Base-by-base conservation (phyloP, 2,113 vertebrate species). In the Mesitornis unicolor region DNA sequence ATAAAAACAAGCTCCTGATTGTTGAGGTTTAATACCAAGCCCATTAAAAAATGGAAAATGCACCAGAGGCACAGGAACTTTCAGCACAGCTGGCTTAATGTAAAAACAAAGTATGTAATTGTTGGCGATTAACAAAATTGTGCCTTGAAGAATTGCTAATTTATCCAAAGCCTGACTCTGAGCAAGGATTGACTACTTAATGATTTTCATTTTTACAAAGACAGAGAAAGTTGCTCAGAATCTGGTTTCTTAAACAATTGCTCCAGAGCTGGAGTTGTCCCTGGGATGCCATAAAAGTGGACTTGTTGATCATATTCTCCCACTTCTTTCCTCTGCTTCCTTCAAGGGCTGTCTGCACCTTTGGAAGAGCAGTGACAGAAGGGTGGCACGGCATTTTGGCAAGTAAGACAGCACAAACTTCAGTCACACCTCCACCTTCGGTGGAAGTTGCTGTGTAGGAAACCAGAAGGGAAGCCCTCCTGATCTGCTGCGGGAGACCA, bases 1-100 rank as follows among this genome's bases (percentile, higher is more conserved):
- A 56, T 69, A 92, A 96, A 89, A 97, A 97, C 96, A 97, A 97
- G 87, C 93, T 97, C 87, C 90, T 91, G 95, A 97, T 97, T 97
- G 95, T 98, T 94, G 86, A 91, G 76, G 77, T 93, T 97, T 82
- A 96, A 87, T 87, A 96, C 64, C 93, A 95, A 96, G 89, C 79
- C 64, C 85, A 91, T 91, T 88, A 93, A 96, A 93, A 86, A 94
- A 84, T 84, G 90, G 60, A 91, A 95, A 93, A 96, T 16, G 78
- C 65, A 84, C 82, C 68, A 93, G 89, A 85, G 84, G 84, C 83
- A 87, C 35, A 87, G 88, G 57, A 96, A 89, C 79, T 90, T 88
- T 80, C 42, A 93, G 89, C 96, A 91, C 96, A 97, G 96, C 95
- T 98, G 98, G 93, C 94, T 60, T 95, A 95, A 84, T n/a, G 64